These are phyloP conservation scores for Drosophila parabipectinata DNA, from an alignment of 1,140 invertebrate genomes.

Conservation along the genomic window DNA sequence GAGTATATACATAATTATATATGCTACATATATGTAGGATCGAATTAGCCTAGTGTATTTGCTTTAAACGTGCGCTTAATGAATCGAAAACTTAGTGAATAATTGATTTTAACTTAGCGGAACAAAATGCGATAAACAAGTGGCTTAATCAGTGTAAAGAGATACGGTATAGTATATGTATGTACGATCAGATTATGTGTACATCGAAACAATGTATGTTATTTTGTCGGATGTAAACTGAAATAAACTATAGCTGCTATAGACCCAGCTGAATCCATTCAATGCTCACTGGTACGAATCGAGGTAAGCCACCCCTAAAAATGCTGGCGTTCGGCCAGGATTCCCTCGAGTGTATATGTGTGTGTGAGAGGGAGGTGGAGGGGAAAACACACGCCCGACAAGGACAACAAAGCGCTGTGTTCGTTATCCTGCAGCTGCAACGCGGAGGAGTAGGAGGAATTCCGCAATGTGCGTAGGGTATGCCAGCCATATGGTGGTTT, in stretches of 20 bases:
- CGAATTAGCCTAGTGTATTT: conserved; percentile 32
- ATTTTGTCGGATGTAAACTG: conserved; percentile 44
- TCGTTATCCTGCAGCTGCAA: conserved; percentile 45
- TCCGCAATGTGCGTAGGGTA: conserved; percentile 75
- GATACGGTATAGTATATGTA: conserved; percentile 12
- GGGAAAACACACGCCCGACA: conserved; percentile 27
- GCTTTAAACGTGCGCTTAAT: conserved; percentile 50
- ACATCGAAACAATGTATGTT: conserved; percentile 33
- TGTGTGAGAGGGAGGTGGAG: conserved; percentile 3
- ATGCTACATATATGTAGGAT: conserved; percentile 22
- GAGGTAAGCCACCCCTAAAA: conserved; percentile 46
- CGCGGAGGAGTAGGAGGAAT: conserved; percentile 59
- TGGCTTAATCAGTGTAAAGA: conserved; percentile 40
- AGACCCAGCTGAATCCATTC: conserved; percentile 53
- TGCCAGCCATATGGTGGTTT: conserved; percentile 68
- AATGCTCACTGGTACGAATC: conserved; percentile 17
- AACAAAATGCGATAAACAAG: conserved; percentile 52
- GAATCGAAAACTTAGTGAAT: conserved; percentile 32
- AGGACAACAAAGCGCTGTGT: conserved; percentile 45
- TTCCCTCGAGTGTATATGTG: background rate
- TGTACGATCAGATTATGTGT: conserved; percentile 22
- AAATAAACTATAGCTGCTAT: conserved; percentile 52
- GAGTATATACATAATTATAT: conserved; percentile 12
- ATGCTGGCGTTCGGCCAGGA: conserved; percentile 12
- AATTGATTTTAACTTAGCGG: conserved; percentile 54